These are phyloP conservation scores for Pocillopora grandis DNA, from an alignment of 92 coral and sea anemone species.

Conservation along the genomic window DNA sequence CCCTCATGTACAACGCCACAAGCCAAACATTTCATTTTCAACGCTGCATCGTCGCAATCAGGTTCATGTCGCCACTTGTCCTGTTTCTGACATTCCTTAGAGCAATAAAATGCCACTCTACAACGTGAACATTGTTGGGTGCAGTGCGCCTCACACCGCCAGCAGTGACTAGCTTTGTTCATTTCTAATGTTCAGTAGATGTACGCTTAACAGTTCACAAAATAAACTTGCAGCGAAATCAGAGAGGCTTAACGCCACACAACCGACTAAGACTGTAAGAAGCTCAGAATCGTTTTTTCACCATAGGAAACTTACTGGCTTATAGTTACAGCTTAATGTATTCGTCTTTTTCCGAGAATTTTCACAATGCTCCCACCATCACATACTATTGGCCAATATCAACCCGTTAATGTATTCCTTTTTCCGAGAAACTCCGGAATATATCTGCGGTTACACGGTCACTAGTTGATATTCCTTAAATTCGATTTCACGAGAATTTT, in stretches of 20 bases:
- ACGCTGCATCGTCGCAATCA: conserved; percentile 48
- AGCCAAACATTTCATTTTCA: conserved; percentile 36
- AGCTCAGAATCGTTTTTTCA: neutral
- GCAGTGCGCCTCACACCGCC: conserved; percentile 56
- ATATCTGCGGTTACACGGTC: too few species aligned
- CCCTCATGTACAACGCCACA: conserved; percentile 40
- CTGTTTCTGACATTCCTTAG: conserved; percentile 54
- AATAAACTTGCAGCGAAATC: neutral
- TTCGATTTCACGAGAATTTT: too few species aligned
- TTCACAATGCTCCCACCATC: too few species aligned
- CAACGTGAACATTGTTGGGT: conserved; percentile 48
- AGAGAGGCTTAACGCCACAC: too few species aligned
- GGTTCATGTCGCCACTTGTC: conserved; percentile 68
- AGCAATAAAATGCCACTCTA: conserved; percentile 64
- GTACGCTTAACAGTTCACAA: too few species aligned
- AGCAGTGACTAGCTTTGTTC: conserved; percentile 51
- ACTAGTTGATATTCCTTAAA: too few species aligned
- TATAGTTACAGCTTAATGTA: too few species aligned
- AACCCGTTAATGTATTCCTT: too few species aligned
- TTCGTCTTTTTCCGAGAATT: too few species aligned
- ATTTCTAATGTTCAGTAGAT: conserved; percentile 9
- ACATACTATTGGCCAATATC: too few species aligned
- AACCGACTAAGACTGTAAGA: neutral
- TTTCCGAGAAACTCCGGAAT: too few species aligned
- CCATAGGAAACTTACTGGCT: too few species aligned